phyloP scores from a whole-genome alignment of 1,140 invertebrate species.

The Coelopa frigida region DNA sequence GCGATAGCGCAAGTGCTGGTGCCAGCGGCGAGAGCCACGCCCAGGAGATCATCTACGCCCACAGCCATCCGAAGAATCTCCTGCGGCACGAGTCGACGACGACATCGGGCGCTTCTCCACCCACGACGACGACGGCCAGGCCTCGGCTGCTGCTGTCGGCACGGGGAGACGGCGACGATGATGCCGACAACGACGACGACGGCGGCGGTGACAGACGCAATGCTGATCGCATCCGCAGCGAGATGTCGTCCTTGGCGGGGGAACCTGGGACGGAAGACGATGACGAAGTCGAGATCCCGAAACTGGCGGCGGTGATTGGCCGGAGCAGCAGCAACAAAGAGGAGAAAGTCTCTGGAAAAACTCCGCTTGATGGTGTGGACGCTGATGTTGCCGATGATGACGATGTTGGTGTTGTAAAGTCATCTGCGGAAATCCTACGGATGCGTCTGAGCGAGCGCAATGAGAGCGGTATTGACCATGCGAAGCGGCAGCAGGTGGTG shows the following conservation, averaged over 20 bases:
- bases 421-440: background rate
- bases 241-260: slow-evolving; percentile 18
- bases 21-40: slow-evolving; percentile 30
- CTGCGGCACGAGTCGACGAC: background rate
- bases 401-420: too few relatives aligned
- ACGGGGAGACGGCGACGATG: background rate
- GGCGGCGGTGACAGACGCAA: slow-evolving; percentile 15
- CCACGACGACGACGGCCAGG: background rate
- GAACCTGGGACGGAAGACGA: background rate
- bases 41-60: slow-evolving; percentile 35
- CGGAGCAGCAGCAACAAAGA: background rate
- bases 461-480: slow-evolving; percentile 33
- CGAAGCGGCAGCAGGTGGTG: slow-evolving; percentile 32
- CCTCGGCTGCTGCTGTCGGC: background rate
- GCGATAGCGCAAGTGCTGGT: slow-evolving; percentile 35
- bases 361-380: background rate
- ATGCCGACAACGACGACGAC: background rate
- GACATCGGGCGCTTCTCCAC: background rate
- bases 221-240: slow-evolving; percentile 20
- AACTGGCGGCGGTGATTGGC: slow-evolving; percentile 19
- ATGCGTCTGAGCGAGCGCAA: background rate
- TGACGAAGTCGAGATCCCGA: slow-evolving; percentile 15
- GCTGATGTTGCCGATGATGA: too few relatives aligned
- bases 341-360: background rate
- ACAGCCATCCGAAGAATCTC: slow-evolving; percentile 9